A percentile compares a stretch with the other conserved stretches of the same genome.
phyloP scores from a whole-genome alignment of 2,113 vertebrate genomes.

The Oriolus oriolus region DNA sequence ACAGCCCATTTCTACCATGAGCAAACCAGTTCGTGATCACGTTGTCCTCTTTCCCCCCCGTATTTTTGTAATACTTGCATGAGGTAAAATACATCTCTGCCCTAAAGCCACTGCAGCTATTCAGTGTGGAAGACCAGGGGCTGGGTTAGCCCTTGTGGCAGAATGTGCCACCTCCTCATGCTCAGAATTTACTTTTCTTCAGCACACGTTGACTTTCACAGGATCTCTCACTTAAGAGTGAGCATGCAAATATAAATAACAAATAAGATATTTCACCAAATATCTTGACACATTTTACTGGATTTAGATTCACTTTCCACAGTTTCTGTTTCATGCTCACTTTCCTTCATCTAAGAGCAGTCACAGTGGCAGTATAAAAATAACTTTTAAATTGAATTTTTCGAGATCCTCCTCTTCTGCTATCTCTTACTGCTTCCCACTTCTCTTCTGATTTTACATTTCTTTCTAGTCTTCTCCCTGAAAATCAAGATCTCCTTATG shows the following conservation, averaged over 20 bases:
- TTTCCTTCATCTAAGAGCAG: conserved; percentile 36
- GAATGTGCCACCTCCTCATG: neutral
- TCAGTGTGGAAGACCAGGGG: neutral
- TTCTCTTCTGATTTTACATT: conserved; percentile 37
- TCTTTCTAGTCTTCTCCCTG: conserved; percentile 20
- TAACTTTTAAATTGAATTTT: conserved; percentile 57
- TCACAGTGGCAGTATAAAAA: conserved; percentile 33
- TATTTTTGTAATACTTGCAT: neutral
- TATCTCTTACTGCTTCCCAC: conserved; percentile 19
- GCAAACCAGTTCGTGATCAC: neutral
- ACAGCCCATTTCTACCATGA: neutral
- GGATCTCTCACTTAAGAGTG: neutral
- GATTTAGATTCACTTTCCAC: conserved; percentile 9
- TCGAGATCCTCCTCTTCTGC: neutral
- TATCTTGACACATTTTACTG: conserved; percentile 31
- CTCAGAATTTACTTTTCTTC: neutral
- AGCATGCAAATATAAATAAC: conserved; percentile 29
- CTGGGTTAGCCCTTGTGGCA: neutral
- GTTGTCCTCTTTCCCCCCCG: neutral
- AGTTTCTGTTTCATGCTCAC: conserved; percentile 35
- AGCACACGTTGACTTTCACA: neutral
- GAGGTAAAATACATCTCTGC: neutral
- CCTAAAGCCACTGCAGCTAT: neutral
- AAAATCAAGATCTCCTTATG: conserved; percentile 57
- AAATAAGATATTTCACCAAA: conserved; percentile 47